phyloP scores from a whole-genome alignment of 2,113 vertebrate genomes.

The Macroglossus sobrinus region DNA sequence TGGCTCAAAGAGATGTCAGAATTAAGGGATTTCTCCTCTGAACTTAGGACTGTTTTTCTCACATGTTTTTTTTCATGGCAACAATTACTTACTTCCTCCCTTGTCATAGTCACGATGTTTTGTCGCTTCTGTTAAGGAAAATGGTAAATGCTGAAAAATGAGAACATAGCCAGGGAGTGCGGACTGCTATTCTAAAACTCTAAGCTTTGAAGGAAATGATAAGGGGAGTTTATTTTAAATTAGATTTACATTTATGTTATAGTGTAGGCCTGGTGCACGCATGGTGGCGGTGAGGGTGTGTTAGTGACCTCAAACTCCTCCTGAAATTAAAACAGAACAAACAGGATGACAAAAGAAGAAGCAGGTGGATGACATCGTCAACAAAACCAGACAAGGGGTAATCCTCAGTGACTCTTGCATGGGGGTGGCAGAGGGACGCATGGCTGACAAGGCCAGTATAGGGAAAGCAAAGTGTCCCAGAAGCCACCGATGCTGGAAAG shows the following conservation, averaged over 20 bases:
- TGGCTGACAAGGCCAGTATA: fast-evolving
- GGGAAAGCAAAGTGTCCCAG: neutral
- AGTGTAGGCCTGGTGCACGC: neutral
- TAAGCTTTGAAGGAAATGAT: neutral
- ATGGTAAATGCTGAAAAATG: neutral
- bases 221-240: neutral
- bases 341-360: neutral
- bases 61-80: neutral
- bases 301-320: neutral
- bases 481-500: fast-evolving
- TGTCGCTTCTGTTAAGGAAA: neutral
- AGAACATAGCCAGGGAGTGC: neutral
- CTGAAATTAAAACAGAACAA: neutral
- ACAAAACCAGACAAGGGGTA: neutral
- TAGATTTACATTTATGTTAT: neutral
- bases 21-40: neutral
- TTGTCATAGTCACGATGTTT: too few species aligned
- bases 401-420: neutral
- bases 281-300: neutral
- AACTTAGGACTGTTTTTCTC: neutral
- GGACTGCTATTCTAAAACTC: neutral
- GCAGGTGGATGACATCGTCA: neutral
- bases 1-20: neutral
- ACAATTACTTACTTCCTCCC: neutral
- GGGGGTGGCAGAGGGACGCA: fast-evolving